Evolutionary conservation across 2,113 vertebrate species (phyloP).

Genomic region (Gnathonemus echidnorhynchus): DNA sequence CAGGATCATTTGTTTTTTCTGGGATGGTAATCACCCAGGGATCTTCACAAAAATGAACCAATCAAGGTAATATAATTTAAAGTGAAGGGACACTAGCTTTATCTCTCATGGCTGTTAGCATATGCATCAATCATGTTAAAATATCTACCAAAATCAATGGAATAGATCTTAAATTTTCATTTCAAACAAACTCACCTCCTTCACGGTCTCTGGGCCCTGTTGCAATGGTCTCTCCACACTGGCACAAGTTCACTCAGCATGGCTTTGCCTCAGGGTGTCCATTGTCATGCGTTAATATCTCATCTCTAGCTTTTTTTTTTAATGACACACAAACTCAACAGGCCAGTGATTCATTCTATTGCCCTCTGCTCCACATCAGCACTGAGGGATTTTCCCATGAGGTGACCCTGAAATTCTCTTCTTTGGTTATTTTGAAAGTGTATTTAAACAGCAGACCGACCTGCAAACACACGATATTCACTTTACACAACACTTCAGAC

Average conservation of each 20-base stretch:
- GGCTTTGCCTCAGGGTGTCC: neutral
- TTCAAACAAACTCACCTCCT: neutral
- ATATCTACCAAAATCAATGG: neutral
- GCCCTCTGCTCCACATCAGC: neutral
- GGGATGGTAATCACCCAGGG: neutral
- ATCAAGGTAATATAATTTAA: neutral
- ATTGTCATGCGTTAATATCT: neutral
- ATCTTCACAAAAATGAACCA: neutral
- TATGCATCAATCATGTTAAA: neutral
- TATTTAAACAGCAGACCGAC: neutral
- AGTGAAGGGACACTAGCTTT: neutral
- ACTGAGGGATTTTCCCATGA: neutral
- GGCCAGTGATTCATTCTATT: neutral
- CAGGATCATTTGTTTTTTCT: neutral
- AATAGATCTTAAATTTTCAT: neutral
- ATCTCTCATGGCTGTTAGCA: neutral
- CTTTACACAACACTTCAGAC: neutral
- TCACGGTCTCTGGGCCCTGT: neutral
- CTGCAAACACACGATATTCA: neutral
- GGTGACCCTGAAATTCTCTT: neutral
- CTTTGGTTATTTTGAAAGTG: neutral
- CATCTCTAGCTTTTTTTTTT: neutral
- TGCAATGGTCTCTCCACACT: neutral
- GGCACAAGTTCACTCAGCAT: neutral
- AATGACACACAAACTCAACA: neutral